Percentiles rank a stretch among this genome's conserved stretches.
Evolutionary conservation across 2,797 vertebrate genomes (phyloP).

Genomic region (Aeoliscus strigatus): DNA sequence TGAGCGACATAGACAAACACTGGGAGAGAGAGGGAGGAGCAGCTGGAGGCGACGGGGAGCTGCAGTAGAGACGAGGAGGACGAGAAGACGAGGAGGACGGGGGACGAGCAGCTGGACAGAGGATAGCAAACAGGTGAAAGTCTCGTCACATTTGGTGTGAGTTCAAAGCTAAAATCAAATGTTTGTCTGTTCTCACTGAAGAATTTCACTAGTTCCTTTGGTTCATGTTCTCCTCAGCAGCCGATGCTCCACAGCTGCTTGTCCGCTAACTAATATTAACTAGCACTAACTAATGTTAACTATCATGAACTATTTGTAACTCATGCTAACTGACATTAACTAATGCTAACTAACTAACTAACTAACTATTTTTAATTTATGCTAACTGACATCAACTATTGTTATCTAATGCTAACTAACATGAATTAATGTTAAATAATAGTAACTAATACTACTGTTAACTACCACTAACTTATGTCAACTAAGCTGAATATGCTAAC

Average conservation of each 20-base stretch:
- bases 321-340: background rate
- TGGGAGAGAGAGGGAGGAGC: background rate
- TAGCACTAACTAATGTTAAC: too few relatives aligned
- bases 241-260: too few relatives aligned
- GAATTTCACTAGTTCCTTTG: too few relatives aligned
- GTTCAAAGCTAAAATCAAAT: too few relatives aligned
- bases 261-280: too few relatives aligned
- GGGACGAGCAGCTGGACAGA: conserved; percentile 18
- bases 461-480: too few relatives aligned
- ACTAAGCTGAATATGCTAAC: background rate
- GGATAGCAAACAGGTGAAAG: conserved; percentile 51
- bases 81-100: conserved; percentile 22
- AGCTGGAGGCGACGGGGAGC: conserved; percentile 21
- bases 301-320: too few relatives aligned
- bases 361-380: too few relatives aligned
- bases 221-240: too few relatives aligned
- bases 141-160: background rate
- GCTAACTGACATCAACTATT: too few relatives aligned
- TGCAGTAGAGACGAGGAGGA: conserved; percentile 15
- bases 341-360: background rate
- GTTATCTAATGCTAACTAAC: background rate
- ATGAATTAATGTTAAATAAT: background rate
- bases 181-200: too few relatives aligned
- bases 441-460: too few relatives aligned
- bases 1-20: conserved; percentile 25